Base-by-base conservation (phyloP, 2,888 invertebrate species). In the Calameuta idolon region DNA sequence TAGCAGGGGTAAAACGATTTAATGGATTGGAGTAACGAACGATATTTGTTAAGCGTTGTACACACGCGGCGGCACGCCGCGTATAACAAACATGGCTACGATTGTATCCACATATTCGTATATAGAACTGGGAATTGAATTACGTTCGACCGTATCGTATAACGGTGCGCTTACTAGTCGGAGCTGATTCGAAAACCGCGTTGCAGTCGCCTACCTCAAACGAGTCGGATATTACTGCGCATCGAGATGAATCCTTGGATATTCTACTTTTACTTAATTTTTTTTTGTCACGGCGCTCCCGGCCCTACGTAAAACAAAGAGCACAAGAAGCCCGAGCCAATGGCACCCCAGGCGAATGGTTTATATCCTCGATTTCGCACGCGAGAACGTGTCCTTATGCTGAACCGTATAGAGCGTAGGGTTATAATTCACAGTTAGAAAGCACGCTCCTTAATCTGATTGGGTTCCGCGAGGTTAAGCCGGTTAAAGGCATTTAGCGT, bases 401-500 rank as follows among this genome's bases (percentile, higher is more conserved):
- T 55, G 55, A 55, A 23, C 79, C 80, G 79, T 77, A 81, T 78
- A 80, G 79, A 80, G 79, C 80, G 81, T 80, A 77, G 80, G 82
- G 82, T 82, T 83, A 84, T 87, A 87, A 87, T 87, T 87, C 86
- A 87, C 87, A 84, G 86, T 83, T 86, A 84, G 86, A 85, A 86
- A 86, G 85, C 87, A 84, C 85, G 87, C 86, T 86, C 86, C 85
- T 87, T 87, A 87, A 87, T 87, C 86, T 86, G 84, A 79, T 86
- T 85, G 87, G 80, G 81, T 79, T 75, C n/a, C 76, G 68, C 40
- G 79, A 74, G 77, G 37, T 68, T 69, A 68, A 74, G 74, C 35
- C 73, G 73, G 69, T 76, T 35, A 77, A 30, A 71, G 75, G 55
- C 35, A 33, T 55, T 69, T n/a, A 35, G 74, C 34, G 74, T 75